Evolutionary conservation across 1,140 invertebrate species (phyloP).

Genomic region (Ctenoplectra terminalis): DNA sequence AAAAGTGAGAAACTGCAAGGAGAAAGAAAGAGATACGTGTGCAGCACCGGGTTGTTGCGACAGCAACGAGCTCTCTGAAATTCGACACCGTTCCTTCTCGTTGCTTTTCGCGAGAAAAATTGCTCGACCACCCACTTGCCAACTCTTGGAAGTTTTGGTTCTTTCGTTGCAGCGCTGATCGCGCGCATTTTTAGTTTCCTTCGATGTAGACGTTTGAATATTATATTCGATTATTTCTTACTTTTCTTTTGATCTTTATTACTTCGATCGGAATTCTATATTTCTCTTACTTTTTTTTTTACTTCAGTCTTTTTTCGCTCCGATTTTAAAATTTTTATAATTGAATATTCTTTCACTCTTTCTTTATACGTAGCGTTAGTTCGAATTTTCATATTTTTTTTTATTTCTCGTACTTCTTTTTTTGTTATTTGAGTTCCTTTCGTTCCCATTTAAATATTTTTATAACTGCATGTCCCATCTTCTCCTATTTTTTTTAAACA

Average conservation of each 20-base stretch:
- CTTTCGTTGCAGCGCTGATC: neutral
- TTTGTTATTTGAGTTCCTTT: too few species aligned
- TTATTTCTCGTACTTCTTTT: too few species aligned
- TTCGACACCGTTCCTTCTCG: slow-evolving; percentile 17
- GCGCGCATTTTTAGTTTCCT: neutral
- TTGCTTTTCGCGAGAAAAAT: neutral
- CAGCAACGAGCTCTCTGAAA: slow-evolving; percentile 1
- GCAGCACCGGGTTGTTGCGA: slow-evolving; percentile 1
- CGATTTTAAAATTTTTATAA: too few species aligned
- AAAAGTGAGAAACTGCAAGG: neutral
- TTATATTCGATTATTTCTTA: neutral
- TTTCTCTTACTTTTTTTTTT: neutral
- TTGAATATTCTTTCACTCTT: too few species aligned
- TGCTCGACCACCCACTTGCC: neutral
- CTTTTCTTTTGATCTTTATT: neutral
- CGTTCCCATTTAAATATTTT: too few species aligned
- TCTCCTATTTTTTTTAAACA: too few species aligned
- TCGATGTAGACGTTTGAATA: neutral
- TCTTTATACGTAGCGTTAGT: too few species aligned
- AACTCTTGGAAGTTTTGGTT: neutral
- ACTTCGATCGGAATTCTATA: neutral
- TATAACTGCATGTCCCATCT: too few species aligned
- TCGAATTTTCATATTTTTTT: too few species aligned
- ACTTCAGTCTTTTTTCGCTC: neutral
- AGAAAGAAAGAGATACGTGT: too few species aligned